Evolutionary conservation across 2,113 vertebrate species (phyloP).

Genomic region (Psilopsiagon aurifrons): DNA sequence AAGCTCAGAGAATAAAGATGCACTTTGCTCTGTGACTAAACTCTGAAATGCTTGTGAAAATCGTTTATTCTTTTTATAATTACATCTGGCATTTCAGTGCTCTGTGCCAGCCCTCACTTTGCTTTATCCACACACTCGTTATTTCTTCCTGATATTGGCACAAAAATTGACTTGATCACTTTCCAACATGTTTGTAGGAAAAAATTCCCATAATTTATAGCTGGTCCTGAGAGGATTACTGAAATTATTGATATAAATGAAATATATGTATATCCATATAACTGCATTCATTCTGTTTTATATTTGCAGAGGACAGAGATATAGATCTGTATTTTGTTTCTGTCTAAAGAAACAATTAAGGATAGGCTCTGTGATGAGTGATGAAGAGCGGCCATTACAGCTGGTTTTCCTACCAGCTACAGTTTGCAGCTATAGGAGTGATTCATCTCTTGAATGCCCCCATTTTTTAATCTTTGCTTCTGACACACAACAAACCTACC

Average conservation of each 20-base stretch:
- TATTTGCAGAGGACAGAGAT: not conserved
- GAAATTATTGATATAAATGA: not conserved
- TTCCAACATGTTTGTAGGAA: not conserved
- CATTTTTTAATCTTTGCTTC: not conserved
- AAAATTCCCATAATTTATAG: not conserved
- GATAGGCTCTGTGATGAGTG: not conserved
- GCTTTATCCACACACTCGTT: not conserved
- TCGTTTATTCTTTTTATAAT: conserved; percentile 24
- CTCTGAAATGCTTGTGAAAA: conserved; percentile 59
- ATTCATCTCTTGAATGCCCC: not conserved
- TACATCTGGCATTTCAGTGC: conserved; percentile 1
- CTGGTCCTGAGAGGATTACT: not conserved
- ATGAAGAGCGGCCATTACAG: not conserved
- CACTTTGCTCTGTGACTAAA: conserved; percentile 50
- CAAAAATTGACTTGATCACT: not conserved
- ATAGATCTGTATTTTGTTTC: not conserved
- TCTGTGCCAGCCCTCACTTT: not conserved
- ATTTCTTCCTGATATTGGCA: not conserved
- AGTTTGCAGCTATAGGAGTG: not conserved
- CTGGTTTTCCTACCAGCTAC: not conserved
- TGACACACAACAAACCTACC: not conserved
- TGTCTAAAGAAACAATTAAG: not conserved
- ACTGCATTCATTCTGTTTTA: not conserved
- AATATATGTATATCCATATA: not conserved
- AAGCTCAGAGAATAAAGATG: conserved; percentile 41